These are phyloP conservation scores for Hemicrepidius hirtus DNA, from an alignment of 2,888 invertebrate species.

Conservation along the genomic window DNA sequence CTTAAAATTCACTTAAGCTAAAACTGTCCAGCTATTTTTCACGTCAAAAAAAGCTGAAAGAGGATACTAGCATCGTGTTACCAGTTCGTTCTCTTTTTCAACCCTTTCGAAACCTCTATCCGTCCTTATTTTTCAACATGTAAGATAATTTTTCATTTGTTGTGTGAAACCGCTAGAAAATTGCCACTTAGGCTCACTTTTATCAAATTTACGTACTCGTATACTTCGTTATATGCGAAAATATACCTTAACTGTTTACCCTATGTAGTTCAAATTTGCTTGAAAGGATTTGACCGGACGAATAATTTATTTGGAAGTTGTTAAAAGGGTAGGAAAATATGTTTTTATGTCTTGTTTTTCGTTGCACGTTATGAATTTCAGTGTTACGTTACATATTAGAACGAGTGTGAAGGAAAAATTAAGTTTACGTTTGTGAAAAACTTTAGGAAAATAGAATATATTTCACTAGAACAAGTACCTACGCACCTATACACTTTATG, in stretches of 20 bases:
- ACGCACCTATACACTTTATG: no score
- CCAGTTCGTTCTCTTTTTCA: slow-evolving; percentile 15
- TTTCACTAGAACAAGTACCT: slow-evolving; percentile 28
- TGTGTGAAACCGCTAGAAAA: slow-evolving; percentile 67
- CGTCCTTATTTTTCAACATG: slow-evolving; percentile 43
- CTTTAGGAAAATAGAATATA: slow-evolving; percentile 5
- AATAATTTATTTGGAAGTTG: slow-evolving; percentile 65
- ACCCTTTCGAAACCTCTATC: background rate
- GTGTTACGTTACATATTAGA: background rate
- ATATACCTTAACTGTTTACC: slow-evolving; percentile 51
- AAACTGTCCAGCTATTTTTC: slow-evolving; percentile 70
- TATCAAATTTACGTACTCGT: slow-evolving; percentile 64
- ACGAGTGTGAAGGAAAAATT: slow-evolving; percentile 17
- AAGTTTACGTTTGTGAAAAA: slow-evolving; percentile 14
- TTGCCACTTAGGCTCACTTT: slow-evolving; percentile 68
- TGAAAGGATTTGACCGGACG: slow-evolving; percentile 51
- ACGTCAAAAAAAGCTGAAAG: slow-evolving; percentile 54
- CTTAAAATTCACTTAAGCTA: slow-evolving; percentile 70
- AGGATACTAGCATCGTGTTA: slow-evolving; percentile 10
- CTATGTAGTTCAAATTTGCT: slow-evolving; percentile 51
- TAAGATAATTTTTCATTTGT: slow-evolving; percentile 65
- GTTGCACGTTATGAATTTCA: slow-evolving; percentile 25
- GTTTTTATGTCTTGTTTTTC: slow-evolving; percentile 55
- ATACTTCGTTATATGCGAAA: slow-evolving; percentile 52
- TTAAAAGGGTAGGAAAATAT: slow-evolving; percentile 63